Base-by-base conservation (phyloP, 2,113 vertebrate genomes). In the Ploceus nigricollis region DNA sequence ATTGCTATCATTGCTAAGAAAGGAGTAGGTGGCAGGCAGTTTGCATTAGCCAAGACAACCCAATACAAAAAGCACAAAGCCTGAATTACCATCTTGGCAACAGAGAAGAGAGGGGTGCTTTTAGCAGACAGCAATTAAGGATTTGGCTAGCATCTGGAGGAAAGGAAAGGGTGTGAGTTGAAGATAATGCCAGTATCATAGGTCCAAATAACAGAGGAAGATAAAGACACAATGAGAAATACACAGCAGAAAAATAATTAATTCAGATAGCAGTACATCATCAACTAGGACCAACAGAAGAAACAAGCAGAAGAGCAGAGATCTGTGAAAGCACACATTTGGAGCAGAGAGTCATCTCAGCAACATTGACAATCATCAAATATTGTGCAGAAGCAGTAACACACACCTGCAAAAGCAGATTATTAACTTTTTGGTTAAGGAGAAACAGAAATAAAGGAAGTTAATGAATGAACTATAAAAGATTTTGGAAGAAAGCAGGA, bases 121-220 rank as follows among this genome's bases (percentile, higher is more conserved):
- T 93, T 24, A 83, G 75, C 87, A 95, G 71, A 73, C 1, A 12
- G 75, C 56, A 95, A 86, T 90, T 94, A 94, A 86, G 84, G 66
- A 95, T 58, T 90, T 95, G 94, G 96, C 87, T 96, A 45, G 87
- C 84, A 85, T 79, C 45, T 94, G 77, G 63, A 95, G 70, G 65
- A 92, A 77, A 91, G 93, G 53, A 82, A 95, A 61, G 88, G 77
- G 50, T 92, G 94, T 10, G 2, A 93, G 93, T 72, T 22, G 10
- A 94, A 96, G 94, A 96, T 95, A 97, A 95, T 0, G 0, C 44
- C 60, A 77, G 70, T 83, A 93, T 71, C 79, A 20, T n/a, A 44
- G 40, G 33, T 54, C 50, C 87, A 92, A 92, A 96, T 90, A 81
- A 86, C 35, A 81, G 50, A 53, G 44, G 53, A 72, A 88, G 87